Conservation (phyloP, 2,888 invertebrate genomes). For the Xanthostigma xanthostigma region DNA sequence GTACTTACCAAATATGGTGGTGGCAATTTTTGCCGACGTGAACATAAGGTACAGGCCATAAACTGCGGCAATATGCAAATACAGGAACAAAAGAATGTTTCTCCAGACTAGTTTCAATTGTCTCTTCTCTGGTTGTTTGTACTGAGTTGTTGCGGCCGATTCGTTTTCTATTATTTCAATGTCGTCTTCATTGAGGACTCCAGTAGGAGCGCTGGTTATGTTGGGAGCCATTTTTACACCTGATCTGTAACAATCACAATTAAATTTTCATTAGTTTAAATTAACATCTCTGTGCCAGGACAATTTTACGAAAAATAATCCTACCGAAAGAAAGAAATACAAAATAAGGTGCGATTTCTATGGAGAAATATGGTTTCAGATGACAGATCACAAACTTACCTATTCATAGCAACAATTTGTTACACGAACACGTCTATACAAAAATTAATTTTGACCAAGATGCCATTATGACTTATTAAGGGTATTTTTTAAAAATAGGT, state of each 20-base stretch:
- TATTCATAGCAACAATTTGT: no score
- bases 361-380: no score
- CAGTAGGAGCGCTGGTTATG: slow-evolving; percentile 25
- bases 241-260: slow-evolving; percentile 4
- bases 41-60: slow-evolving; percentile 61
- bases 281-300: no score
- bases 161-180: slow-evolving; percentile 48
- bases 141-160: slow-evolving; percentile 20
- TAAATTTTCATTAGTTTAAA: no score
- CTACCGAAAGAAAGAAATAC: no score
- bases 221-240: slow-evolving; percentile 24
- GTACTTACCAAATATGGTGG: slow-evolving; percentile 54
- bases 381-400: no score
- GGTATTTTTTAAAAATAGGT: no score
- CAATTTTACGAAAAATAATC: no score
- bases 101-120: slow-evolving; percentile 60
- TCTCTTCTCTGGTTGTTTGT: slow-evolving; percentile 30
- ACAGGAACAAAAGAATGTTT: slow-evolving; percentile 63
- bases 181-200: slow-evolving; percentile 50
- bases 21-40: slow-evolving; percentile 58
- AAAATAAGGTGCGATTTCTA: no score
- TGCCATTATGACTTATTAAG: no score
- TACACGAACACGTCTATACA: no score
- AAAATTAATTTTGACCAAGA: no score
- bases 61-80: slow-evolving; percentile 58